Evolutionary conservation across 35 echinoderm and acorn worm species (phyloP).

Genomic region (Eucidaris tribuloides): DNA sequence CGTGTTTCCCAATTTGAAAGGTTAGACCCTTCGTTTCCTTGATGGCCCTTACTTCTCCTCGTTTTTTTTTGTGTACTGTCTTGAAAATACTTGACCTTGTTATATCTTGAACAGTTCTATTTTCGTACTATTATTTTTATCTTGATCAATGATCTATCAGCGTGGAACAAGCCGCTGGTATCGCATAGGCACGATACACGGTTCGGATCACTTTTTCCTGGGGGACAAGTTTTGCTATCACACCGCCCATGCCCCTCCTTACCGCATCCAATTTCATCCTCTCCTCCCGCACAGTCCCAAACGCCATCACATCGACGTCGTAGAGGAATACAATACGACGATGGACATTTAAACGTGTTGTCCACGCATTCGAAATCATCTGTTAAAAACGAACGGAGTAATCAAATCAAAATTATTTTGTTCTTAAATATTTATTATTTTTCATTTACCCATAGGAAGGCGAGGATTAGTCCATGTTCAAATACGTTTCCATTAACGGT

Average conservation of each 20-base stretch:
- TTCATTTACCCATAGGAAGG: no score
- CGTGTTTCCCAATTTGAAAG: no score
- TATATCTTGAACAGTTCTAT: not conserved
- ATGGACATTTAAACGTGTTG: constrained; percentile 38
- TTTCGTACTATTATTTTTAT: no score
- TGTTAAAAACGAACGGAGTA: constrained; percentile 10
- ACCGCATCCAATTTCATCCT: constrained; percentile 82
- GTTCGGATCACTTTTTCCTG: not conserved
- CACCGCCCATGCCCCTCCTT: not conserved
- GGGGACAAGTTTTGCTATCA: not conserved
- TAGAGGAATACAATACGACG: constrained; percentile 61
- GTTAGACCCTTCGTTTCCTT: no score
- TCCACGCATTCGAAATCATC: constrained; percentile 27
- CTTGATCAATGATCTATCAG: not conserved
- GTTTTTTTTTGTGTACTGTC: not conserved
- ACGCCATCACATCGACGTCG: constrained; percentile 47
- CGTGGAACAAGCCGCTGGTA: not conserved
- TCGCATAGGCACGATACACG: not conserved
- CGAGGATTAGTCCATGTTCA: no score
- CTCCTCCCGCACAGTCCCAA: constrained; percentile 70
- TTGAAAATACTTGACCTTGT: not conserved
- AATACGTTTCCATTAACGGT: no score
- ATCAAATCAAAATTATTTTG: no score
- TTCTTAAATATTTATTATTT: no score
- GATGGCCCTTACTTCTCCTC: no score